Evolutionary conservation across 37 sponge, comb jelly and placozoan genomes (phyloP), one percentile per base, ranked within the genome.

Genomic region (Oscarella lobularis): DNA sequence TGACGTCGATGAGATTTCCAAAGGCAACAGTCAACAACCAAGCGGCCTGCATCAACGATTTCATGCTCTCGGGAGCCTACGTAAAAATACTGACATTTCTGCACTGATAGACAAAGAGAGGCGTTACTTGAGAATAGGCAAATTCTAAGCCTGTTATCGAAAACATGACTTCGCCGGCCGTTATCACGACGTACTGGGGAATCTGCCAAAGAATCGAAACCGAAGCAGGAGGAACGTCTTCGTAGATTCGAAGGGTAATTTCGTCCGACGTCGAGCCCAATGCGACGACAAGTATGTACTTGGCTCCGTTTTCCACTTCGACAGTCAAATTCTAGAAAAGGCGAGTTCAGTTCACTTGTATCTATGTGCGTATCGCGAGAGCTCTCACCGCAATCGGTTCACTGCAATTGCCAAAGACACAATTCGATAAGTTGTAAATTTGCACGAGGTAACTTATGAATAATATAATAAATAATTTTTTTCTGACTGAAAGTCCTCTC

Each of bases 151-250:
- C 99, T 9, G 90, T 88, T 78, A 98, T 85, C 3, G 99, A 98
- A 83, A 94, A 98, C 90, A 98, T 78, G 68, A 98, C 83, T 74
- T 98, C 99, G 0, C 92, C 99, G n/a, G 85, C 89, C 5, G 99
- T 98, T 75, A 98, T 86, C 39, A 94, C 66, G 2, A 94, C 40
- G 74, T 91, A 95, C 90, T 95, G 92, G n/a, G 99, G 99, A 0
- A 91, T 76, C 72, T 91, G 96, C 20, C 88, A 74, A 36, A 91
- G 87, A 5, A 95, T 74, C n/a, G 82, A 79, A 30, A 95, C 89
- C 41, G 75, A 74, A 65, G 85, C 86, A 3, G 94, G 94, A 0
- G 77, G 37, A 35, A 81, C 73, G 35, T 90, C 60, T 9, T 48
- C 20, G 60, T 48, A 48, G 20, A 48, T 27, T 20, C 14, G 9